Percentiles rank a stretch among this genome's conserved stretches.
Conservation (phyloP, 2,888 invertebrate genomes). For the Hoplodrina ambigua region DNA sequence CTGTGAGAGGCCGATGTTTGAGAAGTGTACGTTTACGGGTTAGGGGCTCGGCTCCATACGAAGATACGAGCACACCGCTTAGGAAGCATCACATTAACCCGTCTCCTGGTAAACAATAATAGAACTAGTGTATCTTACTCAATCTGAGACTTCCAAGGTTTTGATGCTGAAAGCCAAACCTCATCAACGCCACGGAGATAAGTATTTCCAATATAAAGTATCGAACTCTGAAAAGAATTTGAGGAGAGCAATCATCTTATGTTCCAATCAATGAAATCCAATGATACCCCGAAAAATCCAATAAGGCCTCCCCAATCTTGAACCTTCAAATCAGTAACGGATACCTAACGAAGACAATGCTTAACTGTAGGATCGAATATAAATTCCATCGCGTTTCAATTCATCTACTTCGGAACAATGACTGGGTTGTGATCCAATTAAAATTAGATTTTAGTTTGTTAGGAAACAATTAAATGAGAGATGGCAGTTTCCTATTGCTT, state of each 20-base stretch:
- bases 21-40: conserved; percentile 24
- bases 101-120: conserved; percentile 33
- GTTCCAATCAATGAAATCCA: conserved; percentile 46
- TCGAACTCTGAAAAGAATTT: conserved; percentile 25
- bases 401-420: conserved; percentile 69
- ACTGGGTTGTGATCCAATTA: conserved; percentile 68
- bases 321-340: conserved; percentile 53
- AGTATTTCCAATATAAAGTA: conserved; percentile 16
- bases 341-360: conserved; percentile 61
- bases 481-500: conserved; percentile 62
- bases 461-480: conserved; percentile 71
- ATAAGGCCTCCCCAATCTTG: conserved; percentile 44
- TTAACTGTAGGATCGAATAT: conserved; percentile 58
- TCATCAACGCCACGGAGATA: conserved; percentile 25
- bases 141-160: conserved; percentile 4
- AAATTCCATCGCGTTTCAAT: conserved; percentile 63
- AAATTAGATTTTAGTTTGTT: conserved; percentile 72
- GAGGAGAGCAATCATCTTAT: conserved; percentile 39
- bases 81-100: conserved; percentile 51
- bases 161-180: conserved; percentile 15
- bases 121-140: conserved; percentile 26
- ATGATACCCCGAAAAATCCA: conserved; percentile 41
- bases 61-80: conserved; percentile 40
- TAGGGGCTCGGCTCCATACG: conserved; percentile 1
- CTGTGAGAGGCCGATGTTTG: conserved; percentile 20